Conservation (phyloP, 2,888 invertebrate species). For the Hirtodrosophila duncani region DNA sequence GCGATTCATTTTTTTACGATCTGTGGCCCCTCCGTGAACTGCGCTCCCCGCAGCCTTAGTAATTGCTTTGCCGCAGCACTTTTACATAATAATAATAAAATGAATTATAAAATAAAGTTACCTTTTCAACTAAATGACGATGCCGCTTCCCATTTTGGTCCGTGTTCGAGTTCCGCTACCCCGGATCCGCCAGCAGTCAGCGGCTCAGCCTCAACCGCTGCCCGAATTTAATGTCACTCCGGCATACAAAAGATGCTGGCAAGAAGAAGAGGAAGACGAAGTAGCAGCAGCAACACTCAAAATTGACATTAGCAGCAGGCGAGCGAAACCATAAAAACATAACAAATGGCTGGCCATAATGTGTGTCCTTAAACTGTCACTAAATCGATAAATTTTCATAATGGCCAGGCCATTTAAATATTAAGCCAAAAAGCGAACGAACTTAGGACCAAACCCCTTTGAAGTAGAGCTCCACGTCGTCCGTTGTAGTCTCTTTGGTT, state of each 20-base stretch:
- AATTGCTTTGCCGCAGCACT: constrained; percentile 58
- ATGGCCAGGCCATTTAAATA: constrained; percentile 72
- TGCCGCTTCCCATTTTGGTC: constrained; percentile 4
- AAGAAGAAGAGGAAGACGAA: constrained; percentile 2
- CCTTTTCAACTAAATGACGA: constrained; percentile 62
- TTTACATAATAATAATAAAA: constrained; percentile 70
- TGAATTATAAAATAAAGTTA: constrained; percentile 72
- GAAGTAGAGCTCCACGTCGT: constrained; percentile 19
- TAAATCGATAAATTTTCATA: constrained; percentile 76
- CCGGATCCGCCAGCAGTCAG: constrained; percentile 1
- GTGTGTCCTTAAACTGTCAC: constrained; percentile 75
- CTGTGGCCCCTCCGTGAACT: constrained; percentile 9
- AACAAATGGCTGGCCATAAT: constrained; percentile 72
- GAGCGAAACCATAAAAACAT: constrained; percentile 66
- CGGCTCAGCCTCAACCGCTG: constrained; percentile 4
- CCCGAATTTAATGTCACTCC: constrained; percentile 60
- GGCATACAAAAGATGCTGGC: constrained; percentile 48
- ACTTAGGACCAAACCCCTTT: constrained; percentile 43
- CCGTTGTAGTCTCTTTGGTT: constrained; percentile 21
- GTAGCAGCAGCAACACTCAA: constrained; percentile 51
- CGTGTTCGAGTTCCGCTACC: no score
- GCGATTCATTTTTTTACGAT: constrained; percentile 22
- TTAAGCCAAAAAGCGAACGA: constrained; percentile 42
- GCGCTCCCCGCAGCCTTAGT: constrained; percentile 24
- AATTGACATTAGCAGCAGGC: constrained; percentile 71